Conservation (phyloP, 2,888 invertebrate species). For the Drosophila flavopinicola region DNA sequence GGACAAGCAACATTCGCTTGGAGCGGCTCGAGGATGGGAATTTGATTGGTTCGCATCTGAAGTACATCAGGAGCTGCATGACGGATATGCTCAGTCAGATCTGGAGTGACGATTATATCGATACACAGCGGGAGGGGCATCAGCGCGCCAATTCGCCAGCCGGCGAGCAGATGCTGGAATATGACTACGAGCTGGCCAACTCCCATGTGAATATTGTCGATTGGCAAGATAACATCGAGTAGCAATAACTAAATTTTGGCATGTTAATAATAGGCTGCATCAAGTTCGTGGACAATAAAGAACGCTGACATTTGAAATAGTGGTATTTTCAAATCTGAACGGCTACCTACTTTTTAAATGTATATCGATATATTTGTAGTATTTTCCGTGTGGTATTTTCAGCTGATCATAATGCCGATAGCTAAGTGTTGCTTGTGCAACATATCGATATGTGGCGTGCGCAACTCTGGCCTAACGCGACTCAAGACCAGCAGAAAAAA, state of each 20-base stretch:
- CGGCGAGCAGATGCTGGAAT: slow-evolving; percentile 18
- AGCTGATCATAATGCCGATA: no score
- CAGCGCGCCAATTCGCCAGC: slow-evolving; percentile 27
- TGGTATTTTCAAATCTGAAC: neutral
- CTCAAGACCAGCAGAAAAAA: slow-evolving; percentile 19
- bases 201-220: slow-evolving; percentile 12
- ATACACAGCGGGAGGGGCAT: slow-evolving; percentile 21
- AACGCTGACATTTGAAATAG: neutral
- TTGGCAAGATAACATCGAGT: neutral
- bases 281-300: no score
- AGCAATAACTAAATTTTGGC: neutral
- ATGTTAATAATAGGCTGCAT: neutral
- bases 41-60: slow-evolving; percentile 5
- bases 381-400: neutral
- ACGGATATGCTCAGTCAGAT: slow-evolving; percentile 16
- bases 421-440: slow-evolving; percentile 1
- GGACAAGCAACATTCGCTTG: neutral
- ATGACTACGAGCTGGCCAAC: slow-evolving; percentile 1
- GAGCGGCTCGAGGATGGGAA: slow-evolving; percentile 19
- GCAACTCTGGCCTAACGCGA: slow-evolving; percentile 17
- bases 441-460: slow-evolving; percentile 11
- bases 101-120: slow-evolving; percentile 18
- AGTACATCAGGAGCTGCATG: slow-evolving; percentile 12
- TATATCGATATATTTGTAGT: slow-evolving; percentile 8
- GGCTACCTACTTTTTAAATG: neutral